A percentile compares a stretch with the other conserved stretches of the same genome.
phyloP scores from a whole-genome alignment of 2,888 invertebrate genomes.

The Caenorhabditis doughertyi region DNA sequence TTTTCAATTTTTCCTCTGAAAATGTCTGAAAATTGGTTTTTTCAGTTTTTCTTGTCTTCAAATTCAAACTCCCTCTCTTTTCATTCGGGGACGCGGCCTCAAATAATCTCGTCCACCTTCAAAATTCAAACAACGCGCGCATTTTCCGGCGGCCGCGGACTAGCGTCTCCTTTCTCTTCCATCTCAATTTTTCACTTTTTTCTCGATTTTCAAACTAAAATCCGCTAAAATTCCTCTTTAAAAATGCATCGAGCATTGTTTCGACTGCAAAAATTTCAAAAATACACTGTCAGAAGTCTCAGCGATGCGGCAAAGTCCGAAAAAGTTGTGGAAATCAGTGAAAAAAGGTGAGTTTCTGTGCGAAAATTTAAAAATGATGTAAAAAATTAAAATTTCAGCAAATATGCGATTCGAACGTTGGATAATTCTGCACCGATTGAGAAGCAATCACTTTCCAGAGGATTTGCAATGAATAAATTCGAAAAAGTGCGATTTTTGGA shows the following conservation, averaged over 20 bases:
- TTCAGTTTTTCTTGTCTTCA: too few relatives aligned
- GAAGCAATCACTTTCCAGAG: slow-evolving; percentile 77
- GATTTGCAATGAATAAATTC: slow-evolving; percentile 80
- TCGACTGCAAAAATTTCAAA: slow-evolving; percentile 36
- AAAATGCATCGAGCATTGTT: slow-evolving; percentile 45
- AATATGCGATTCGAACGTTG: slow-evolving; percentile 49
- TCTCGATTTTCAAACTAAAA: neutral
- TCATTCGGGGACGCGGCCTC: too few relatives aligned
- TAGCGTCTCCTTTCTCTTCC: neutral
- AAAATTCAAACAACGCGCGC: slow-evolving; percentile 10
- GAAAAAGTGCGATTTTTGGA: slow-evolving; percentile 75
- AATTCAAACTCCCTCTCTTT: too few relatives aligned
- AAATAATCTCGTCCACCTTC: too few relatives aligned
- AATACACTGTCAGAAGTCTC: slow-evolving; percentile 25
- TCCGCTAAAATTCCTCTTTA: neutral
- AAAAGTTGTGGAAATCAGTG: slow-evolving; percentile 32
- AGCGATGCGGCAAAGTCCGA: slow-evolving; percentile 47
- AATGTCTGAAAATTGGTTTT: too few relatives aligned
- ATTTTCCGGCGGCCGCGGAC: neutral
- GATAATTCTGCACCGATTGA: slow-evolving; percentile 71
- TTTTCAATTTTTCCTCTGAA: too few relatives aligned
- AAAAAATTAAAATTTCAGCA: slow-evolving; percentile 15
- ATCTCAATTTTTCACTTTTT: slow-evolving; percentile 12
- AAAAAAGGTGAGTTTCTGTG: slow-evolving; percentile 53
- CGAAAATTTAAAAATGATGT: neutral